phyloP scores from a whole-genome alignment of 2,113 vertebrate species.

The Semnornis frantzii region DNA sequence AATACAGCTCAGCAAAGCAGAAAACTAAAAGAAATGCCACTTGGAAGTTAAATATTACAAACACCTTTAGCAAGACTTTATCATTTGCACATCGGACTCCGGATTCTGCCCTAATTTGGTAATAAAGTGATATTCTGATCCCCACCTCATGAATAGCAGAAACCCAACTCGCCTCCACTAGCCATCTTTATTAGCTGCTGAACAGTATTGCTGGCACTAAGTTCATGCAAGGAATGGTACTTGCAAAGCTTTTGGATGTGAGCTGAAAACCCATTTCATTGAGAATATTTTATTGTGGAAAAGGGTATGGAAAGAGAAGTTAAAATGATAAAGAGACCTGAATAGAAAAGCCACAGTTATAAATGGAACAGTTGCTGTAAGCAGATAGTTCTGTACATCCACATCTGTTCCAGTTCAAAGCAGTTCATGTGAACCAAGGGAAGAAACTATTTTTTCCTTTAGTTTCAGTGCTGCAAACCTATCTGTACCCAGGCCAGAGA shows the following conservation, averaged over 20 bases:
- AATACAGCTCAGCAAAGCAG: background rate
- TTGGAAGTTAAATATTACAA: background rate
- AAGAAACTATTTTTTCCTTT: conserved; percentile 46
- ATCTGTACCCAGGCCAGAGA: background rate
- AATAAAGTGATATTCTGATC: background rate
- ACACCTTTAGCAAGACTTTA: background rate
- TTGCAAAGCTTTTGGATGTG: background rate
- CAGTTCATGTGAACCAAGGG: conserved; percentile 70
- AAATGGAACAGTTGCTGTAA: conserved; percentile 62
- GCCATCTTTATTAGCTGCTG: background rate
- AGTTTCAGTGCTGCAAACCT: conserved; percentile 7
- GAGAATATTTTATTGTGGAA: conserved; percentile 62
- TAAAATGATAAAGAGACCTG: conserved; percentile 49
- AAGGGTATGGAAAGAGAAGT: conserved; percentile 52
- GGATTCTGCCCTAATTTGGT: background rate
- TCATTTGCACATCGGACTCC: background rate
- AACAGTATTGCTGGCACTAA: background rate
- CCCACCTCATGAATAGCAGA: background rate
- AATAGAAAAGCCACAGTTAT: conserved; percentile 53
- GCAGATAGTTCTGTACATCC: conserved; percentile 62
- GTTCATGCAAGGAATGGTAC: background rate
- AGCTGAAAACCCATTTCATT: conserved; percentile 16
- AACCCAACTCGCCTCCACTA: background rate
- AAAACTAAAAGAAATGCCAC: background rate
- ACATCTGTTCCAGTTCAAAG: conserved; percentile 73